Evolutionary conservation across 2,797 vertebrate species (phyloP), one percentile per base, ranked within the genome.

Genomic region (Hoplostethus atlanticus): DNA sequence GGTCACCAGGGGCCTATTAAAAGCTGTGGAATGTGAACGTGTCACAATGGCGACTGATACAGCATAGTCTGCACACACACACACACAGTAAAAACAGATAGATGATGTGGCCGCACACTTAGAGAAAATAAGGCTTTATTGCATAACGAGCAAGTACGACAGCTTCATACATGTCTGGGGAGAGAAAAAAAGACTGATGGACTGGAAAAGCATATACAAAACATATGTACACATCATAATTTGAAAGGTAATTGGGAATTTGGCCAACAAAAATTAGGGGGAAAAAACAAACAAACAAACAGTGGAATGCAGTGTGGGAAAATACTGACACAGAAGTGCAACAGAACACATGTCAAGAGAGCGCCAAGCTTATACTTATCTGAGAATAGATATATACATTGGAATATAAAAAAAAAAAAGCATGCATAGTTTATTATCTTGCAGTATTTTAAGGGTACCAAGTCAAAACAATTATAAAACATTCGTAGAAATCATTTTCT

Each of bases 91-190:
- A 1, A 67, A 77, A 74, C 46, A 40, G 74, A 67, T 55, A 21
- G 0, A 16, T 36, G 5, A 60, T n/a, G 31, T 68, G 48, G 36
- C 28, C 64, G 60, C 36, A 65, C n/a, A 77, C 15, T 74, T 93
- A 93, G 90, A 95, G 93, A 94, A 94, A 95, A 95, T 94, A 95
- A 92, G 50, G 74, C 83, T 98, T 98, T 97, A 98, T 97, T 98
- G 94, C 94, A 94, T 96, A 95, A 94, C 86, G 91, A 94, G 95
- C 93, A 95, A 92, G 93, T 95, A 91, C 71, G 91, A 95, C 90
- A 96, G 91, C 83, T 89, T 92, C 76, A 91, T 89, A 92, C 81
- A 89, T 86, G 86, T 86, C 79, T 76, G 83, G 85, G 88, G 80
- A 75, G 57, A 80, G 70, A 74, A 89, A 81, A 82, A 83, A 89